A percentile compares a stretch with the other conserved stretches of the same genome.
phyloP scores from a whole-genome alignment of 2,113 vertebrate species.

The Xyliphius kryptos region DNA sequence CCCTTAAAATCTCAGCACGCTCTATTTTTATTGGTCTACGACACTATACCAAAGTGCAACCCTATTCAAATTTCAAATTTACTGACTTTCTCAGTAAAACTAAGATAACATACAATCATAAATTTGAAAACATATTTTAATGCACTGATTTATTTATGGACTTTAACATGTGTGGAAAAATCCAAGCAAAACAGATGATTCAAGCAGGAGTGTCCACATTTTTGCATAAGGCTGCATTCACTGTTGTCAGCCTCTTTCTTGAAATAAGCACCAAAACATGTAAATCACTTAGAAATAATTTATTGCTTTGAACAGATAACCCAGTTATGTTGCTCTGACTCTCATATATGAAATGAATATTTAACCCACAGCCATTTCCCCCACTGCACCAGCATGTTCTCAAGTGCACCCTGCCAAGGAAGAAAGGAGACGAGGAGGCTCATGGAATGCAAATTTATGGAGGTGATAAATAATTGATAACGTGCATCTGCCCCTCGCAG shows the following conservation, averaged over 20 bases:
- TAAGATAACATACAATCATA: too few species aligned
- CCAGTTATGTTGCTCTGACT: constrained; percentile 9
- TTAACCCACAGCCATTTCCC: constrained; percentile 10
- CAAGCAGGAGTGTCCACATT: too few species aligned
- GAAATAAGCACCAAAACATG: neutral
- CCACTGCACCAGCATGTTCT: neutral
- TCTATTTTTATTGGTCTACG: too few species aligned
- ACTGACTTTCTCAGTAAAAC: too few species aligned
- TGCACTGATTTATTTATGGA: too few species aligned
- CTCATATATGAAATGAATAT: constrained; percentile 3
- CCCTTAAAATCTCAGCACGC: constrained; percentile 7
- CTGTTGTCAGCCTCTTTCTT: neutral
- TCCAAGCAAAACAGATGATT: too few species aligned
- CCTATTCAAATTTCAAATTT: too few species aligned
- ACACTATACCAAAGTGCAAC: too few species aligned
- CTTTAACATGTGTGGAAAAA: too few species aligned
- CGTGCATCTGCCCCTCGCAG: constrained; percentile 29
- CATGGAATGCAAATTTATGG: constrained; percentile 43
- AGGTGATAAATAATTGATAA: constrained; percentile 44
- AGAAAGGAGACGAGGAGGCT: constrained; percentile 20
- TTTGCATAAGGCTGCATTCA: neutral
- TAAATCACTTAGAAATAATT: neutral
- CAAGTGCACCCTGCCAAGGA: constrained; percentile 7
- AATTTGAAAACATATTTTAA: too few species aligned
- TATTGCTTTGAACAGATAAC: neutral